Percentiles rank a stretch among this genome's conserved stretches.
These are phyloP conservation scores for Agrypnia vestita DNA, from an alignment of 1,140 invertebrate genomes.

Conservation along the genomic window DNA sequence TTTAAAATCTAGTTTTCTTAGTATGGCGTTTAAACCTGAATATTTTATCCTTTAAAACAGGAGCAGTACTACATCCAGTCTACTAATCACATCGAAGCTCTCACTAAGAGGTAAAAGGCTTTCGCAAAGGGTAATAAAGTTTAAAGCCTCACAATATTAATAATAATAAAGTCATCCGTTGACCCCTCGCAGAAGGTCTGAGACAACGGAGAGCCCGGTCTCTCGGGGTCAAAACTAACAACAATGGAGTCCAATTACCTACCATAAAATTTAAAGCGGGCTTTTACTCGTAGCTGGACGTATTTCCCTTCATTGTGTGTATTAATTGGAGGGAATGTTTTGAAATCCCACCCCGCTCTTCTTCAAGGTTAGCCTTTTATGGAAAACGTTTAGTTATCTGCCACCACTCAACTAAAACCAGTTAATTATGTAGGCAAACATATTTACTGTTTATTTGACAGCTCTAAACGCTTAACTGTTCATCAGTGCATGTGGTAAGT, in stretches of 20 bases:
- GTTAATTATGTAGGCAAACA: too few relatives aligned
- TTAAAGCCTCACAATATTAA: constrained; percentile 14
- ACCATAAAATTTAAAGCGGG: constrained; percentile 53
- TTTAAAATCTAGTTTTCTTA: too few relatives aligned
- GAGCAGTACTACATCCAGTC: too few relatives aligned
- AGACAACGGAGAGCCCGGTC: constrained; percentile 1
- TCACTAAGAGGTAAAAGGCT: not conserved
- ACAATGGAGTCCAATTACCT: constrained; percentile 58
- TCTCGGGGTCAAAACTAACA: constrained; percentile 33
- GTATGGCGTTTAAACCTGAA: too few relatives aligned
- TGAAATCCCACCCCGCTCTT: not conserved
- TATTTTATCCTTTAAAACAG: too few relatives aligned
- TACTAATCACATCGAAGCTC: too few relatives aligned
- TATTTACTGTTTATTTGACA: too few relatives aligned
- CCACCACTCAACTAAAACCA: not conserved
- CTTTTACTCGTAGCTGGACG: constrained; percentile 6
- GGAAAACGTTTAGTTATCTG: not conserved
- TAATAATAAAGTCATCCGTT: constrained; percentile 59
- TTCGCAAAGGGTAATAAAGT: not conserved
- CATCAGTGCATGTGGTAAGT: too few relatives aligned
- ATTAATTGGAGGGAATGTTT: not conserved
- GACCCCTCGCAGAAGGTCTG: constrained; percentile 36
- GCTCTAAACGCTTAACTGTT: too few relatives aligned
- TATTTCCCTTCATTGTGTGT: constrained; percentile 33
- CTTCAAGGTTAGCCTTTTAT: not conserved